Conservation (phyloP, 2,113 vertebrate genomes). For the Benitochromis conjunctus region DNA sequence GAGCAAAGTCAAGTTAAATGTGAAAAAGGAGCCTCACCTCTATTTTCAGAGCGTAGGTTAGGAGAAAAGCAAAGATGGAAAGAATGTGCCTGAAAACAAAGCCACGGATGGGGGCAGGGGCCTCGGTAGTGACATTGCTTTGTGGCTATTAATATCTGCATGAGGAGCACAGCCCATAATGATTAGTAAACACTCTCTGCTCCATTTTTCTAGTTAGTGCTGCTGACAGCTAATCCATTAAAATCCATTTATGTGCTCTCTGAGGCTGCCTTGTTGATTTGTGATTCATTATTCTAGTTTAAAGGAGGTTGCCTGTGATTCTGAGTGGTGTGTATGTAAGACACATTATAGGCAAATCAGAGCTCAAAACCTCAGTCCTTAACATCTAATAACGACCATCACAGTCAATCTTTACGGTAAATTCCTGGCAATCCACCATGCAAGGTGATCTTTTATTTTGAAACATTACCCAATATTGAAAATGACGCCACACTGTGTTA, state of each 20-base stretch:
- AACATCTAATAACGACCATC: background rate
- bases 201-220: background rate
- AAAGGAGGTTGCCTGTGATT: background rate
- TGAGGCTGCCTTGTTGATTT: background rate
- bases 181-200: constrained; percentile 30
- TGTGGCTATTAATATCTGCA: constrained; percentile 63
- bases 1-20: background rate
- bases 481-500: background rate
- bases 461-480: constrained; percentile 8
- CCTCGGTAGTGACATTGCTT: constrained; percentile 63
- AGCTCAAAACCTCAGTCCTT: background rate
- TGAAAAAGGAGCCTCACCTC: background rate
- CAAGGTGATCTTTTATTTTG: background rate
- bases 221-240: constrained; percentile 23
- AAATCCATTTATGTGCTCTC: constrained; percentile 19
- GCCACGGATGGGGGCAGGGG: constrained; percentile 33
- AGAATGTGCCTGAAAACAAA: constrained; percentile 70
- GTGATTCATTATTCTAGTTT: background rate
- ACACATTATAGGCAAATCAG: background rate
- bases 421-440: background rate
- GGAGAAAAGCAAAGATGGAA: constrained; percentile 66
- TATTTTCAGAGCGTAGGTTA: constrained; percentile 27
- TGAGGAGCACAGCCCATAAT: background rate
- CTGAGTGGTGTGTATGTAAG: background rate
- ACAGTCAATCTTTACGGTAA: background rate